Conservation (phyloP, 1,140 invertebrate genomes). For the Mya arenaria region DNA sequence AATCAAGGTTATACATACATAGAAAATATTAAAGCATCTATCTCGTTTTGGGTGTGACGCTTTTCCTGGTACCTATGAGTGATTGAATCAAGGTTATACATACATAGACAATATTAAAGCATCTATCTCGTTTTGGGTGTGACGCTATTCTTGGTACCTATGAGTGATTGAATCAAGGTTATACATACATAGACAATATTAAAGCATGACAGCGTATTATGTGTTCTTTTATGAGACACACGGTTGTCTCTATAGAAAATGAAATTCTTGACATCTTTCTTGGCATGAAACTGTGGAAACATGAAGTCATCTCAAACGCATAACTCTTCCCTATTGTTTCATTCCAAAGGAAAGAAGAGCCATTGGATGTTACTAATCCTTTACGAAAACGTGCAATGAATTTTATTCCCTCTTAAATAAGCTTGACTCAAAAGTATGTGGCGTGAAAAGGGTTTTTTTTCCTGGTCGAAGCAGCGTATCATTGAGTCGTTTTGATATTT, state of each 20-base stretch:
- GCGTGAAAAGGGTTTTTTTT: slow-evolving; percentile 10
- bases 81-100: not conserved
- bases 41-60: slow-evolving; percentile 39
- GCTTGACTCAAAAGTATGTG: slow-evolving; percentile 15
- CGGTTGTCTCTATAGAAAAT: slow-evolving; percentile 41
- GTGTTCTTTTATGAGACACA: slow-evolving; percentile 24
- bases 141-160: slow-evolving; percentile 21
- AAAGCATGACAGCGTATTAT: slow-evolving; percentile 17
- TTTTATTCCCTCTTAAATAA: slow-evolving; percentile 8
- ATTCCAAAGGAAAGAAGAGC: slow-evolving; percentile 14
- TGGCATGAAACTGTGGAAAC: not conserved
- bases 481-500: not conserved
- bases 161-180: not conserved
- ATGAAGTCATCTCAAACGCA: slow-evolving; percentile 34
- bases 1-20: not conserved
- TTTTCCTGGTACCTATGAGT: slow-evolving; percentile 19
- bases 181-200: not conserved
- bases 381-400: slow-evolving; percentile 14
- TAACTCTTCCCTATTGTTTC: not conserved
- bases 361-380: not conserved
- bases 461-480: slow-evolving; percentile 7
- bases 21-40: no score
- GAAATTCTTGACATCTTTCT: not conserved
- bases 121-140: slow-evolving; percentile 39
- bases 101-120: no score